Conservation (phyloP, 2,888 invertebrate species). For the Scelioninae gen. 1 region DNA sequence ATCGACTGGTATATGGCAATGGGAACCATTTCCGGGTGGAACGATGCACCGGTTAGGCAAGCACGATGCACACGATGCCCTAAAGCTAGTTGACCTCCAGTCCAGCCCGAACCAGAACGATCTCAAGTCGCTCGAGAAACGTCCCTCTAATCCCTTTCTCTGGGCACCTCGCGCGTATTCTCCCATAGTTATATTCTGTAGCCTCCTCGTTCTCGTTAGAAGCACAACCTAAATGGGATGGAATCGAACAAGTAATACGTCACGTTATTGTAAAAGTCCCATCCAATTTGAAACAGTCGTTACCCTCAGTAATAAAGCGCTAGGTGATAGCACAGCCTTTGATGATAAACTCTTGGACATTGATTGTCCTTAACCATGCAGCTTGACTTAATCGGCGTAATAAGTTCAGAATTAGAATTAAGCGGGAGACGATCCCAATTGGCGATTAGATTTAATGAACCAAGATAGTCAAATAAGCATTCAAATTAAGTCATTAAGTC, state of each 20-base stretch:
- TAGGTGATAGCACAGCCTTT: slow-evolving; percentile 19
- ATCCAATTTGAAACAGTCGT: slow-evolving; percentile 44
- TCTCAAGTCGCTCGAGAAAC: slow-evolving; percentile 74
- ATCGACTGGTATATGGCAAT: no score
- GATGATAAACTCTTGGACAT: slow-evolving; percentile 13
- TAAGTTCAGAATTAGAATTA: slow-evolving; percentile 40
- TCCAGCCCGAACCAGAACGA: slow-evolving; percentile 75
- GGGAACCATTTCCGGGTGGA: no score
- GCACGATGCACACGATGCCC: no score
- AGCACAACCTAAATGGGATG: slow-evolving; percentile 40
- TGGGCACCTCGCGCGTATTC: slow-evolving; percentile 56
- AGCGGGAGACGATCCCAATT: slow-evolving; percentile 29
- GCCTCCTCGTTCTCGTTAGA: slow-evolving; percentile 52
- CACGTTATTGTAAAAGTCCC: slow-evolving; percentile 36
- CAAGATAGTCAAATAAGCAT: slow-evolving; percentile 47
- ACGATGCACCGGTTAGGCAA: no score
- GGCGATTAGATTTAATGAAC: slow-evolving; percentile 53
- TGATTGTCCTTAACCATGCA: background rate
- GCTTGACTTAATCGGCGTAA: slow-evolving; percentile 24
- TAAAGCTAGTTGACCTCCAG: no score
- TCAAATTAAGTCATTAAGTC: slow-evolving; percentile 46
- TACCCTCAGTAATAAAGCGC: slow-evolving; percentile 36
- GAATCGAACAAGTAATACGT: slow-evolving; percentile 48
- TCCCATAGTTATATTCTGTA: slow-evolving; percentile 50
- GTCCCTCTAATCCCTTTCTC: slow-evolving; percentile 80